Evolutionary conservation across 2,888 invertebrate genomes (phyloP).

Genomic region (Lasioglossum zephyrum): DNA sequence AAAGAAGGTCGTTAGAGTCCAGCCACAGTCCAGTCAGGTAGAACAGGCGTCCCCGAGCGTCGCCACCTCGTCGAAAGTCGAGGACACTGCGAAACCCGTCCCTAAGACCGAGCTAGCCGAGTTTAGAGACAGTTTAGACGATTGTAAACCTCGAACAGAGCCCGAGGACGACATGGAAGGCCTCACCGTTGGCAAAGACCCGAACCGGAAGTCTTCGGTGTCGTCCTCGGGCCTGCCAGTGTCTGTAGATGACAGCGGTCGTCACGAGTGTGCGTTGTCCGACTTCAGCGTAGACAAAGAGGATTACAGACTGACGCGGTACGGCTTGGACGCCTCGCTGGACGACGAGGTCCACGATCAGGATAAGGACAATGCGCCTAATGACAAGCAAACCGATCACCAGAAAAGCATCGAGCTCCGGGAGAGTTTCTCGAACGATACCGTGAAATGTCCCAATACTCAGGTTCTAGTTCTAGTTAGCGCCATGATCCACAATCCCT

Average conservation of each 20-base stretch:
- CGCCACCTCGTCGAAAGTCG: constrained; percentile 43
- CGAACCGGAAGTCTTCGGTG: constrained; percentile 34
- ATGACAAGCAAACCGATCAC: constrained; percentile 13
- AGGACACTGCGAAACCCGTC: constrained; percentile 12
- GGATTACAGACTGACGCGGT: constrained; percentile 63
- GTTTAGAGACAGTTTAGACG: constrained; percentile 9
- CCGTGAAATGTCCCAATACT: constrained; percentile 38
- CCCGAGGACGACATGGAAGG: constrained; percentile 29
- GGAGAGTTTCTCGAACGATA: constrained; percentile 21
- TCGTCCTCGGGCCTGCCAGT: constrained; percentile 33
- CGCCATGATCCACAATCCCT: constrained; percentile 57
- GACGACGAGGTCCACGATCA: constrained; percentile 40
- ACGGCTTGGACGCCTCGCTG: constrained; percentile 43
- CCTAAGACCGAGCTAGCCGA: neutral
- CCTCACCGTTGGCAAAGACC: constrained; percentile 23
- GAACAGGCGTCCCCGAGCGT: constrained; percentile 38
- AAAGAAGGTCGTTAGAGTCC: constrained; percentile 58
- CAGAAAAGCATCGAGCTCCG: constrained; percentile 19
- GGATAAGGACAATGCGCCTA: constrained; percentile 7
- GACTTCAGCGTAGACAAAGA: constrained; percentile 68
- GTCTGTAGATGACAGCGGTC: constrained; percentile 46
- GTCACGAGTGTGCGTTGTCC: constrained; percentile 66
- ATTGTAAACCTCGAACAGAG: neutral
- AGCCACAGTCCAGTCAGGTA: constrained; percentile 50
- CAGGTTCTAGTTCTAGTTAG: constrained; percentile 55